Conservation (phyloP, 64 coral and sea anemone genomes). For the Cladopsammia gracilis region DNA sequence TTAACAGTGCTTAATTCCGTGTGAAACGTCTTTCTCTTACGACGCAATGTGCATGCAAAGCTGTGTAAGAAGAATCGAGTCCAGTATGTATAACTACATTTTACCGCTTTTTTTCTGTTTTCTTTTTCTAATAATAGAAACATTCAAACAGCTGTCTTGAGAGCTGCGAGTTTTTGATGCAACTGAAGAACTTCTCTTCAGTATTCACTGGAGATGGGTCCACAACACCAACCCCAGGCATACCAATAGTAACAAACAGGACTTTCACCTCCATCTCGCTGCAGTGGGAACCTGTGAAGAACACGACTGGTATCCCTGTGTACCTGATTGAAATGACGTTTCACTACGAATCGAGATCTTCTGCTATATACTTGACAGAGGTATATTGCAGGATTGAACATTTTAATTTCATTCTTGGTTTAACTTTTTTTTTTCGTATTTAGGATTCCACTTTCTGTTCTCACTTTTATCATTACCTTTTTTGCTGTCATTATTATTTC, state of each 20-base stretch:
- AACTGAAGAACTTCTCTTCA: slow-evolving; percentile 4
- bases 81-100: background rate
- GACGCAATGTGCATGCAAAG: no score
- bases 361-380: background rate
- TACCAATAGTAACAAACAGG: background rate
- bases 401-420: background rate
- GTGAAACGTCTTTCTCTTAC: no score
- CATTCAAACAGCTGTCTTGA: background rate
- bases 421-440: background rate
- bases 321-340: no score
- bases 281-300: background rate
- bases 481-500: background rate
- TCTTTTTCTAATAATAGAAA: background rate
- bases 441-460: no score
- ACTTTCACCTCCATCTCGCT: slow-evolving; percentile 39
- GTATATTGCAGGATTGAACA: background rate
- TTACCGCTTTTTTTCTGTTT: background rate
- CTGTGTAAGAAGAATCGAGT: no score
- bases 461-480: background rate
- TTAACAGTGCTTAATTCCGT: no score
- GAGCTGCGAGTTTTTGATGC: slow-evolving; percentile 36
- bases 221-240: background rate
- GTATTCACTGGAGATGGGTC: slow-evolving; percentile 1
- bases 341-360: background rate
- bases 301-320: slow-evolving; percentile 23